Percentiles rank a stretch among this genome's conserved stretches.
Conservation (phyloP, 1,140 invertebrate species). For the Pseudomyrmex concolor region DNA sequence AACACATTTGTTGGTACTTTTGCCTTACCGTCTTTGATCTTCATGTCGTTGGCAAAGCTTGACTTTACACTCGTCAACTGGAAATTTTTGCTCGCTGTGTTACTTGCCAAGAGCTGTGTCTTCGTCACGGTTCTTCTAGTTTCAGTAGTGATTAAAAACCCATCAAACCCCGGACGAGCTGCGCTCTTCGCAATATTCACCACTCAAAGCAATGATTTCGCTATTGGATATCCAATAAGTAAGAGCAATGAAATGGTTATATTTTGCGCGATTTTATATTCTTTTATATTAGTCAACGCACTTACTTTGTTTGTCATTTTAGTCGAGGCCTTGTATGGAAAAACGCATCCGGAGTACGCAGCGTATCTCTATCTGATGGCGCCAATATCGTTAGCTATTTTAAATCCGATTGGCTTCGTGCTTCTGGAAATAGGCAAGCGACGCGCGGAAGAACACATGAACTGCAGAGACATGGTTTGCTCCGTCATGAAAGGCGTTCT, state of each 20-base stretch:
- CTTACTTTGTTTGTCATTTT: slow-evolving; percentile 77
- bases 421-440: slow-evolving; percentile 94
- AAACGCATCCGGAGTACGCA: slow-evolving; percentile 94
- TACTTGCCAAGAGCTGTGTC: slow-evolving; percentile 94
- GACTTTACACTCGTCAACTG: slow-evolving; percentile 95
- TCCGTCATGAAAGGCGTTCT: slow-evolving; percentile 89
- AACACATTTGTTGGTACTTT: slow-evolving; percentile 97
- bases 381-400: slow-evolving; percentile 95
- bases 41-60: slow-evolving; percentile 94
- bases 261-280: background rate
- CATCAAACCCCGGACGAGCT: slow-evolving; percentile 92
- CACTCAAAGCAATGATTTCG: slow-evolving; percentile 99
- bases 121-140: slow-evolving; percentile 93
- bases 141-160: slow-evolving; percentile 91
- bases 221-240: slow-evolving; percentile 98
- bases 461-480: slow-evolving; percentile 79
- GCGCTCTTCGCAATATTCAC: slow-evolving; percentile 97
- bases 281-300: slow-evolving; percentile 16
- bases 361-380: slow-evolving; percentile 97
- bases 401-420: slow-evolving; percentile 97
- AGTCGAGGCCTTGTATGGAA: slow-evolving; percentile 91
- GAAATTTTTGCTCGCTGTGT: slow-evolving; percentile 94
- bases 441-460: slow-evolving; percentile 66
- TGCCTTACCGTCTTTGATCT: slow-evolving; percentile 96
- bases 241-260: slow-evolving; percentile 79